Evolutionary conservation across 2,797 vertebrate genomes (phyloP).

Genomic region (Amniataba percoides): DNA sequence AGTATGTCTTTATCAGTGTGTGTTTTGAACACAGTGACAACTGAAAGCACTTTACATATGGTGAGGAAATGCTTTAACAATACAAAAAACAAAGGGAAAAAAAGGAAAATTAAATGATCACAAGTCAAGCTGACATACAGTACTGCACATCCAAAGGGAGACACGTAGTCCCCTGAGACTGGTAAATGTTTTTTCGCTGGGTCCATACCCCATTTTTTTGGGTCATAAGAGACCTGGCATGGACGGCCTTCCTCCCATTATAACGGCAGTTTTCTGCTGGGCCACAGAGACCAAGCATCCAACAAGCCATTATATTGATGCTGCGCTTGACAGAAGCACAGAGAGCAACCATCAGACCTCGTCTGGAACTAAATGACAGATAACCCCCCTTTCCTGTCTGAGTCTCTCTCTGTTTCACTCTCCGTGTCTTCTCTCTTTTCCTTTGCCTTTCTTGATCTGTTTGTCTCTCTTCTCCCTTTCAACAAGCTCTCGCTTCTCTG

Average conservation of each 20-base stretch:
- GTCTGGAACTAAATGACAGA: conserved; percentile 69
- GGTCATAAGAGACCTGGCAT: conserved; percentile 26
- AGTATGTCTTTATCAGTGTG: neutral
- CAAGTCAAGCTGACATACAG: neutral
- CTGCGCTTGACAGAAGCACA: conserved; percentile 60
- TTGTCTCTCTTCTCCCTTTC: conserved; percentile 43
- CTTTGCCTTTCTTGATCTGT: conserved; percentile 45
- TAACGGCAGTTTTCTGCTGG: conserved; percentile 23
- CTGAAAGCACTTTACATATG: neutral
- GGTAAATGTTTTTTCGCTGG: neutral
- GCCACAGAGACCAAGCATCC: conserved; percentile 51
- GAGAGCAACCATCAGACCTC: conserved; percentile 63
- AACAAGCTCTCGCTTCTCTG: conserved; percentile 33
- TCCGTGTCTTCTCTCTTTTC: conserved; percentile 18
- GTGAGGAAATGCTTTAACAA: neutral
- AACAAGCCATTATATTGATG: conserved; percentile 54
- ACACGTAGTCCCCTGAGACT: neutral
- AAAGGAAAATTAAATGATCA: neutral
- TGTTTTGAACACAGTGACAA: neutral
- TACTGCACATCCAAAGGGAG: neutral
- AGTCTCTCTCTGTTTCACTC: conserved; percentile 32
- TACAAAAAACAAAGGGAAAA: neutral
- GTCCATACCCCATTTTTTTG: conserved; percentile 11
- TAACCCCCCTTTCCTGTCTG: conserved; percentile 40
- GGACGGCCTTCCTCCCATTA: conserved; percentile 42